Percentiles rank a stretch among this genome's conserved stretches.
Evolutionary conservation across 2,797 vertebrate genomes (phyloP).

Genomic region (Gymnodraco acuticeps): DNA sequence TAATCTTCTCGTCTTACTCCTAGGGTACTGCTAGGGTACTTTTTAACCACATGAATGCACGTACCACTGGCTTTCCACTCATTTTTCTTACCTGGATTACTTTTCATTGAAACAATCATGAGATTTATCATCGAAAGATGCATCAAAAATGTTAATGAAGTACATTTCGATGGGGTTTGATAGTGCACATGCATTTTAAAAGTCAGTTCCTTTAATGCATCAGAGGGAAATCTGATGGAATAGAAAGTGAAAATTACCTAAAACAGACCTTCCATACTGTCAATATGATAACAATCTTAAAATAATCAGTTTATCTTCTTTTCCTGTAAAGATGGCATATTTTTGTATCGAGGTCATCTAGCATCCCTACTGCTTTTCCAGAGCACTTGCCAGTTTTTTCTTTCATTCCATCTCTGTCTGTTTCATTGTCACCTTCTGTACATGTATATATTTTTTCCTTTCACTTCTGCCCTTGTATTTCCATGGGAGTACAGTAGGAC

Average conservation of each 20-base stretch:
- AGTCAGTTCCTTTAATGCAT: conserved; percentile 18
- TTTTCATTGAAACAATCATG: background rate
- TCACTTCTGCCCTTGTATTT: conserved; percentile 40
- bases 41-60: background rate
- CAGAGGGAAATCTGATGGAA: conserved; percentile 42
- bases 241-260: conserved; percentile 56
- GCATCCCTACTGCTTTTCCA: conserved; percentile 45
- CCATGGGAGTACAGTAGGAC: conserved; percentile 14
- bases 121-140: background rate
- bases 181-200: conserved; percentile 16
- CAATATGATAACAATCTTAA: conserved; percentile 66
- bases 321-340: conserved; percentile 58
- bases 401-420: conserved; percentile 8
- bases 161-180: conserved; percentile 1
- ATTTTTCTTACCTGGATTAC: background rate
- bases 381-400: conserved; percentile 27
- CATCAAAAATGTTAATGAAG: background rate
- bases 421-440: conserved; percentile 9
- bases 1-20: background rate
- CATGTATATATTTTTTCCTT: background rate
- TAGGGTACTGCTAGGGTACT: background rate
- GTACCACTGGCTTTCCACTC: background rate
- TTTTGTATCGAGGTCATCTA: conserved; percentile 74
- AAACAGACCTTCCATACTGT: conserved; percentile 53
- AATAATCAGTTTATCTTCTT: conserved; percentile 16